Percentiles rank a stretch among this genome's conserved stretches.
Evolutionary conservation across 2,113 vertebrate species (phyloP).

Genomic region (Mandrillus leucophaeus): DNA sequence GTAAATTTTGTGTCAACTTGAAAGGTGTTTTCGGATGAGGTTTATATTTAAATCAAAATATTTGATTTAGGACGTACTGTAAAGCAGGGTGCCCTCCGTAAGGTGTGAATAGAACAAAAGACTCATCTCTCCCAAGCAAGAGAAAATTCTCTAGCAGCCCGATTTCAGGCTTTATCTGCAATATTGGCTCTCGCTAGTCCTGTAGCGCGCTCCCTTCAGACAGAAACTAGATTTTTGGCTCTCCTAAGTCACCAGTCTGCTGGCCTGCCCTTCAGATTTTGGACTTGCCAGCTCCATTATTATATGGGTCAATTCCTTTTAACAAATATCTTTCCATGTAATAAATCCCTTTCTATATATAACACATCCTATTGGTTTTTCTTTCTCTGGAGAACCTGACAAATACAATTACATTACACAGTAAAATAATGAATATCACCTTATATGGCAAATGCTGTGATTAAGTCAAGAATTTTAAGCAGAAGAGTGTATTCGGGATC

Average conservation of each 20-base stretch:
- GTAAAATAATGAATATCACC: neutral
- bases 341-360: too few relatives aligned
- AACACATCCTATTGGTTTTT: neutral
- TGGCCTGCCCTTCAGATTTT: neutral
- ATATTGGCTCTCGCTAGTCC: neutral
- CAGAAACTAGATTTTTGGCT: neutral
- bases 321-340: neutral
- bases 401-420: neutral
- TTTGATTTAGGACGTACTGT: neutral
- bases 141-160: neutral
- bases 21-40: neutral
- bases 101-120: neutral
- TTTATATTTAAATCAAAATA: neutral
- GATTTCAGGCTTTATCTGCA: neutral
- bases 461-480: neutral
- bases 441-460: neutral
- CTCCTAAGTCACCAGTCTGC: neutral
- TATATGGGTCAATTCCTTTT: neutral
- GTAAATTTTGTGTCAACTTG: neutral
- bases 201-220: neutral
- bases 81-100: neutral
- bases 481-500: neutral
- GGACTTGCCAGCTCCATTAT: neutral
- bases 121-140: neutral
- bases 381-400: neutral